Conservation (phyloP, 2,888 invertebrate genomes). For the Drosophila colorata region DNA sequence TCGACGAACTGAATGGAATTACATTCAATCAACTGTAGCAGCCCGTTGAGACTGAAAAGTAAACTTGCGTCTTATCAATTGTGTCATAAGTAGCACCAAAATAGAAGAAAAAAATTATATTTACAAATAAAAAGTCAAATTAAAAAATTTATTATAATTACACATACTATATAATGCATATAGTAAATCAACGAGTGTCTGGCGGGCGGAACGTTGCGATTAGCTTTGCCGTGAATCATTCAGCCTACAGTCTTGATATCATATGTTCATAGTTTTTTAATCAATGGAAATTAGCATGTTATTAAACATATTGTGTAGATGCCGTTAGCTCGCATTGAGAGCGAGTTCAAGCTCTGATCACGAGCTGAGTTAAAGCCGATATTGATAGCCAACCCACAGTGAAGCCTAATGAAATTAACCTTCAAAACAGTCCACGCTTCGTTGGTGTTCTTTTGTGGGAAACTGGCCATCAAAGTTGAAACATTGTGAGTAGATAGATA, state of each 20-base stretch:
- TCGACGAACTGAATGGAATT: slow-evolving; percentile 47
- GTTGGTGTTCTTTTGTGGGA: slow-evolving; percentile 55
- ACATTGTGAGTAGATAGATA: slow-evolving; percentile 8
- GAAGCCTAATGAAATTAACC: slow-evolving; percentile 43
- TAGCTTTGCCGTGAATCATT: slow-evolving; percentile 52
- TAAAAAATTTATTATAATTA: slow-evolving; percentile 6
- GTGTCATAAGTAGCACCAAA: slow-evolving; percentile 47
- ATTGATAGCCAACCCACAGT: slow-evolving; percentile 13
- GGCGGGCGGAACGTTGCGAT: slow-evolving; percentile 39
- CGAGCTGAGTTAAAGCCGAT: slow-evolving; percentile 24
- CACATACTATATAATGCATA: slow-evolving; percentile 3
- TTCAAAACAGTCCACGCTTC: slow-evolving; percentile 64
- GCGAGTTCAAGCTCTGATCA: slow-evolving; percentile 45
- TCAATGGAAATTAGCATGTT: slow-evolving; percentile 66
- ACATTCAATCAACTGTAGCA: slow-evolving; percentile 21
- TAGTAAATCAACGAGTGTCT: slow-evolving; percentile 11
- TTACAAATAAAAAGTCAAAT: background rate
- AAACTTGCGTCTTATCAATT: slow-evolving; percentile 63
- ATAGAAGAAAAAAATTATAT: too few species aligned
- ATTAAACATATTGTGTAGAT: slow-evolving; percentile 26
- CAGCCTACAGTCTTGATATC: slow-evolving; percentile 35
- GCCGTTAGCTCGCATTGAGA: slow-evolving; percentile 29
- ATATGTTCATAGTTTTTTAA: slow-evolving; percentile 52
- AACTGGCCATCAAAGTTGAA: slow-evolving; percentile 31
- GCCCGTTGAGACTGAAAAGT: slow-evolving; percentile 17